These are phyloP conservation scores for Sitophilus oryzae DNA, from an alignment of 1,140 invertebrate genomes.

Conservation along the genomic window DNA sequence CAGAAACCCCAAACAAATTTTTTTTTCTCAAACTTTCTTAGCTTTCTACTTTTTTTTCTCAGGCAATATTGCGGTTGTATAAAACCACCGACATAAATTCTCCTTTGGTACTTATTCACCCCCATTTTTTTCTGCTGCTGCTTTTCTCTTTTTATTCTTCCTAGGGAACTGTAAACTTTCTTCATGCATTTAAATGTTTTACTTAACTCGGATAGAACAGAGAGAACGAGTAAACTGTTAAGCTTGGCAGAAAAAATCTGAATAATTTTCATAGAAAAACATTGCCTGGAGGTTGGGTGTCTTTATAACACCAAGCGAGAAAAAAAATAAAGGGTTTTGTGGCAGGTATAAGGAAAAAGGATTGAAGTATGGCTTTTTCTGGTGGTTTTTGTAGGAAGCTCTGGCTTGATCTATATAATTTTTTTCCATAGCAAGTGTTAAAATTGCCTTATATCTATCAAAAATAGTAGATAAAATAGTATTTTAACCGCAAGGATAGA, in stretches of 20 bases:
- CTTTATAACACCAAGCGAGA: too few relatives aligned
- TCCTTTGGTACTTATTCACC: background rate
- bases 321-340: too few relatives aligned
- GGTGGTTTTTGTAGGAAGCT: too few relatives aligned
- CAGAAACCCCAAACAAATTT: background rate
- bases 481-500: too few relatives aligned
- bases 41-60: background rate
- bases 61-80: too few relatives aligned
- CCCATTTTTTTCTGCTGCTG: constrained; percentile 8
- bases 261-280: constrained; percentile 22
- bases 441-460: too few relatives aligned
- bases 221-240: constrained; percentile 4
- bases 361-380: background rate
- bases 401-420: too few relatives aligned
- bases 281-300: too few relatives aligned
- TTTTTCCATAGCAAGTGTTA: too few relatives aligned
- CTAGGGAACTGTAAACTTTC: constrained; percentile 42
- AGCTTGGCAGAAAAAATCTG: constrained; percentile 36
- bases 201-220: constrained; percentile 28
- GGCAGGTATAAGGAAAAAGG: too few relatives aligned
- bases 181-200: constrained; percentile 45
- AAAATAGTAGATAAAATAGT: too few relatives aligned
- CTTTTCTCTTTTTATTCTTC: constrained; percentile 22
- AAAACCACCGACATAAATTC: constrained; percentile 21
- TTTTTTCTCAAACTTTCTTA: background rate